A percentile compares a stretch with the other conserved stretches of the same genome.
These are phyloP conservation scores for Willisornis vidua DNA, from an alignment of 2,113 vertebrate genomes.

Conservation along the genomic window DNA sequence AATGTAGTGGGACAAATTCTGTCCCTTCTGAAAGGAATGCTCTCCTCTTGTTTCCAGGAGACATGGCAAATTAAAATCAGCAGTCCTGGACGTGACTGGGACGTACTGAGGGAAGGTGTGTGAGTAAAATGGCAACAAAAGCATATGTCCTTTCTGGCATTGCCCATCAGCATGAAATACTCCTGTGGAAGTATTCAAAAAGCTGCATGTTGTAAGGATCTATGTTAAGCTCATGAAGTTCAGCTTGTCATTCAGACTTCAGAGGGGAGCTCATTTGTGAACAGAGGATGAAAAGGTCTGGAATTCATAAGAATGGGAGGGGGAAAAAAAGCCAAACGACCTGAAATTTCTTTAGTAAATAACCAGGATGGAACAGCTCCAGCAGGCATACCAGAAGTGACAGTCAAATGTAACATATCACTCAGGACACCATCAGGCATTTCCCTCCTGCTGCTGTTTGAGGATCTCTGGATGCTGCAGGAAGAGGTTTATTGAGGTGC, in stretches of 20 bases:
- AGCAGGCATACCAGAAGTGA: constrained; percentile 30
- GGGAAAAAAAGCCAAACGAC: neutral
- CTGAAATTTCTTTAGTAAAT: constrained; percentile 48
- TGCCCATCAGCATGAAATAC: neutral
- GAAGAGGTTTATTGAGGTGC: constrained; percentile 50
- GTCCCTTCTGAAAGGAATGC: neutral
- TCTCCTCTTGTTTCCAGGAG: neutral
- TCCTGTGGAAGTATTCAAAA: neutral
- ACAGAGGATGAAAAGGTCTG: constrained; percentile 29
- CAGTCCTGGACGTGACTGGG: neutral
- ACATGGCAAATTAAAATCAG: neutral
- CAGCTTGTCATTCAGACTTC: constrained; percentile 18
- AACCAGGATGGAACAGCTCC: neutral
- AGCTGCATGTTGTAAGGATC: neutral
- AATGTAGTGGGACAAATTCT: neutral
- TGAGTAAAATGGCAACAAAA: neutral
- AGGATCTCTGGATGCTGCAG: constrained; percentile 25
- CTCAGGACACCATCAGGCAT: constrained; percentile 11
- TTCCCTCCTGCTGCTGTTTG: constrained; percentile 36
- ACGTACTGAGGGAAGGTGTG: neutral
- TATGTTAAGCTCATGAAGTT: constrained; percentile 19
- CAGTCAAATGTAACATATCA: neutral
- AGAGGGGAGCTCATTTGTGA: neutral
- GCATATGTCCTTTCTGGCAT: neutral
- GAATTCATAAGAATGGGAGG: neutral